Evolutionary conservation across 2,113 vertebrate genomes (phyloP), one percentile per base, ranked within the genome.

Genomic region (Eleginops maclovinus): DNA sequence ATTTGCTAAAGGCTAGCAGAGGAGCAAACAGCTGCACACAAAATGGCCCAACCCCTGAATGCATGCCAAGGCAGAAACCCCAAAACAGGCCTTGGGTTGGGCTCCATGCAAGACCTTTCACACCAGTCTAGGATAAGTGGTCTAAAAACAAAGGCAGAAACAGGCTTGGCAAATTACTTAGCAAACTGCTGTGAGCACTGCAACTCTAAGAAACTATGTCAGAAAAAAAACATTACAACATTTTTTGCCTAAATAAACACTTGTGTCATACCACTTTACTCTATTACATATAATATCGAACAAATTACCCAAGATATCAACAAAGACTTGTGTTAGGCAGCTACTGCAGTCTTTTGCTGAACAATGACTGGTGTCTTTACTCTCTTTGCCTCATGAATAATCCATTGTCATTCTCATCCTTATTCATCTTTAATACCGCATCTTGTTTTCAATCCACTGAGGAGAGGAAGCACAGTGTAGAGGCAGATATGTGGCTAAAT

Each of bases 1-100:
- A 87, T 75, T 74, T 62, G 44, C 68, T 71, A 15, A 55, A 72
- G 82, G 82, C 78, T 31, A 72, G 82, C 11, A 28, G 55, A 81
- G 83, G 70, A 88, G 75, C 76, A 84, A 88, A 88, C 89, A 91
- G 89, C 90, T 92, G 89, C 88, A 86, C 50, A 75, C 74, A 90
- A 83, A 80, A 82, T 65, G 73, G 53, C 81, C 85, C 82, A 85
- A 67, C 84, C 87, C 88, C 79, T 80, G 69, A 89, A 87, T 83
- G 80, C 83, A 90, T 84, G 87, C 86, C 74, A 79, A 65, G 41
- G 78, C 87, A 84, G 70, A 85, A 81, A 82, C 81, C 83, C 84
- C 79, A 74, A 81, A 89, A 89, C 82, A 83, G 66, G 49, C 61
- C 44, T 19, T 55, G 82, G 91, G 82, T 64, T 79, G 78, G 80